Evolutionary conservation across 2,797 vertebrate genomes (phyloP).

Genomic region (Hippoglossus hippoglossus): DNA sequence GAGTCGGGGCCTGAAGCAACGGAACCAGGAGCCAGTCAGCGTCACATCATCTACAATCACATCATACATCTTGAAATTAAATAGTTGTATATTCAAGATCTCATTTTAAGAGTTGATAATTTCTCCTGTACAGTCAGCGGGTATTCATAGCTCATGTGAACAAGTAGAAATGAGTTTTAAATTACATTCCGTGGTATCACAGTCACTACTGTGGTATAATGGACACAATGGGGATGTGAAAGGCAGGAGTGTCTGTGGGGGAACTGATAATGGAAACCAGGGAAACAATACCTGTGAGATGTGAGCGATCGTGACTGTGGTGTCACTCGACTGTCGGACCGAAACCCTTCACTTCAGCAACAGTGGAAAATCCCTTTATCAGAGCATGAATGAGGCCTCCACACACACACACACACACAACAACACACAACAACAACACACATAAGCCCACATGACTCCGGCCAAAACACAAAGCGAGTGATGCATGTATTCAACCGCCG

Average conservation of each 20-base stretch:
- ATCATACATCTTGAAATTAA: neutral
- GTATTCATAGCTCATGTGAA: slow-evolving; percentile 12
- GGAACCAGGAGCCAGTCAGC: neutral
- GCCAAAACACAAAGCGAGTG: neutral
- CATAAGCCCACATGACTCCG: neutral
- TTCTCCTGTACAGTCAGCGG: neutral
- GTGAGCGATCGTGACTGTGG: neutral
- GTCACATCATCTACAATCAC: slow-evolving; percentile 24
- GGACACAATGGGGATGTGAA: slow-evolving; percentile 45
- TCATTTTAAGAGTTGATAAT: neutral
- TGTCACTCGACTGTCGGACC: neutral
- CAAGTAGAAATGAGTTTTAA: slow-evolving; percentile 13
- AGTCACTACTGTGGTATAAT: slow-evolving; percentile 8
- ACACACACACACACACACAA: slow-evolving; percentile 17
- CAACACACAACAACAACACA: neutral
- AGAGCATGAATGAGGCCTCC: slow-evolving; percentile 2
- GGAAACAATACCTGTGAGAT: slow-evolving; percentile 56
- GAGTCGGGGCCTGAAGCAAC: slow-evolving; percentile 41
- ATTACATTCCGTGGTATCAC: slow-evolving; percentile 20
- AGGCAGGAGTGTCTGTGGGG: slow-evolving; percentile 52
- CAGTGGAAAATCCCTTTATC: slow-evolving; percentile 28
- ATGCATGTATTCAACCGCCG: too few species aligned
- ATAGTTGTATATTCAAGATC: neutral
- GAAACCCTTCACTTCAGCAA: neutral
- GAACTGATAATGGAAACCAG: slow-evolving; percentile 35